Base-by-base conservation (phyloP, 2,888 invertebrate genomes). In the Torymus tubicola region DNA sequence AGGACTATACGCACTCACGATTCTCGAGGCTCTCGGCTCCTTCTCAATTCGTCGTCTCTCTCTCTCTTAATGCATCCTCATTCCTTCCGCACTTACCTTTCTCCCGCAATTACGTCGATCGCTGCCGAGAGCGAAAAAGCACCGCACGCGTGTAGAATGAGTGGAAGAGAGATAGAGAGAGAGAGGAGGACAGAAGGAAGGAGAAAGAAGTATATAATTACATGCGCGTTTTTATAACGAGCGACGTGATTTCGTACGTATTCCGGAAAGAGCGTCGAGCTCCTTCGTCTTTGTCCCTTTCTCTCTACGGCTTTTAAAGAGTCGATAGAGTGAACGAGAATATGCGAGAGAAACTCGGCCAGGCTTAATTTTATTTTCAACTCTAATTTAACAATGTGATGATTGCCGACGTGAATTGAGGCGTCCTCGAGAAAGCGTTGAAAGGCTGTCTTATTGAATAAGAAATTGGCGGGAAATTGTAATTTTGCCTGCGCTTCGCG, bases 31-130 rank as follows among this genome's bases (percentile, higher is more conserved):
- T 8, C 31, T 31, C n/a, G n/a, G n/a, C 42, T 60, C 42, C 58
- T 16, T 72, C 73, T 72, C 72, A 57, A 55, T 65, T 58, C 69
- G 58, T 67, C 16, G 60, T n/a, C n/a, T n/a, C n/a, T 60, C 58
- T 73, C 21, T 52, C n/a, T 18, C 14, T 12, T 14, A 60, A 31
- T 31, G 69, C 42, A 60, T 67, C 31, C 75, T 58, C 52, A 58
- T 71, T 78, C 58, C 64, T 65, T 52, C 53, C 68, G 61, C 53
- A 61, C 77, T 67, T 60, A 60, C 64, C 70, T 71, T 78, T 78
- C 73, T 61, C 73, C 31, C 73, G 73, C 68, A 78, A 73, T 78
- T 73, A 78, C 73, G 58, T 60, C 67, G 60, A 78, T 72, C 68
- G 50, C 13, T n/a, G 31, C 31, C 31, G 31, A 18, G 77, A 21